Percentiles rank a stretch among this genome's conserved stretches.
Evolutionary conservation across 2,797 vertebrate genomes (phyloP).

Genomic region (Odontamblyopus lacepedii): DNA sequence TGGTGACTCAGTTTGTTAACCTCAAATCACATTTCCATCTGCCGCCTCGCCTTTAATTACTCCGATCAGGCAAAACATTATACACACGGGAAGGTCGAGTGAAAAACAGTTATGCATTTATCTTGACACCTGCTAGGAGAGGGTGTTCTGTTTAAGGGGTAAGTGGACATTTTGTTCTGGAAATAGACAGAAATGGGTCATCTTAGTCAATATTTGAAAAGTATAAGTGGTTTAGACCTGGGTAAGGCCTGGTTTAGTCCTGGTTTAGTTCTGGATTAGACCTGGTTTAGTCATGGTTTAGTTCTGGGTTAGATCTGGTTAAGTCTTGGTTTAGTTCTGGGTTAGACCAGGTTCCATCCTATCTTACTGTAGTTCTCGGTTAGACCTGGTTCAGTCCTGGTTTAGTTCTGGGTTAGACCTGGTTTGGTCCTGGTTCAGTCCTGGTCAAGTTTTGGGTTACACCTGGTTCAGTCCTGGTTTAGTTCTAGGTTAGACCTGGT

Average conservation of each 20-base stretch:
- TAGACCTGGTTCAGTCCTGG: too few species aligned
- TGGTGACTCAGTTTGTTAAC: slow-evolving; percentile 38
- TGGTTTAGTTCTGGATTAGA: not conserved
- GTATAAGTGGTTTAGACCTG: too few species aligned
- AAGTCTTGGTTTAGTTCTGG: not conserved
- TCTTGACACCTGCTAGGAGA: not conserved
- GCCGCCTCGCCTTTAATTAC: slow-evolving; percentile 18
- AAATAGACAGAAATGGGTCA: not conserved
- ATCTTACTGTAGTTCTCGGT: too few species aligned
- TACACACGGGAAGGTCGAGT: not conserved
- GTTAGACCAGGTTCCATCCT: too few species aligned
- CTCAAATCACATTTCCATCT: slow-evolving; percentile 24
- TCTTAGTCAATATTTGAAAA: too few species aligned
- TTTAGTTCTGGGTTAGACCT: too few species aligned
- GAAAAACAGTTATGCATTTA: not conserved
- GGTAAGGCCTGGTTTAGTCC: not conserved
- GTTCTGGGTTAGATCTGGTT: not conserved
- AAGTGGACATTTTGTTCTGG: not conserved
- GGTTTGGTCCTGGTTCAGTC: too few species aligned
- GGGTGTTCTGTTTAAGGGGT: not conserved
- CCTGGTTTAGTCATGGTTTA: not conserved
- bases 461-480: too few species aligned
- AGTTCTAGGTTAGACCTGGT: too few species aligned
- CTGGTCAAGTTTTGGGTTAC: too few species aligned
- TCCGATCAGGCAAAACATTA: slow-evolving; percentile 10